A percentile compares a stretch with the other conserved stretches of the same genome.
Evolutionary conservation across 2,888 invertebrate genomes (phyloP).

Genomic region (Lithophane socia): DNA sequence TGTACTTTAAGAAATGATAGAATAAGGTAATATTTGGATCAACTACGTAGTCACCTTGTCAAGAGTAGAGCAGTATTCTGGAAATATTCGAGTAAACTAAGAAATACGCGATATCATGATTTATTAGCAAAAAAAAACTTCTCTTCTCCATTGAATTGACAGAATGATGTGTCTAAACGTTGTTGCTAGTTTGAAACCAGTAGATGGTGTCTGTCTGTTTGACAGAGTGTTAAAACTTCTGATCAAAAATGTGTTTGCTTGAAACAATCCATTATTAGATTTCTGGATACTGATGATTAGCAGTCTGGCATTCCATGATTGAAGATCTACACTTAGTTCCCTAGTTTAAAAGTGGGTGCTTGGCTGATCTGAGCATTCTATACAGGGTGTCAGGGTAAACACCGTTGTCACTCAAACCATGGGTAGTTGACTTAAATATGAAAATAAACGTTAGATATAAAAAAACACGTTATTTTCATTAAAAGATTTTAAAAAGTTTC

Average conservation of each 20-base stretch:
- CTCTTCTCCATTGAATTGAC: constrained; percentile 14
- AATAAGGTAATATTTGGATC: not conserved
- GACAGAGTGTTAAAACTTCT: constrained; percentile 1
- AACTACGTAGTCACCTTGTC: too few species aligned
- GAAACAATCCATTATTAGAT: not conserved
- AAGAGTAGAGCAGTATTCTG: not conserved
- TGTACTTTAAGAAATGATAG: not conserved
- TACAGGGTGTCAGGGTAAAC: too few species aligned
- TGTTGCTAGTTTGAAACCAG: constrained; percentile 21
- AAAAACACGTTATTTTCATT: too few species aligned
- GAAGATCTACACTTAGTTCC: not conserved
- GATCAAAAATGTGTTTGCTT: constrained; percentile 11
- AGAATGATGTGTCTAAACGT: constrained; percentile 15
- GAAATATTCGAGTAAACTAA: not conserved
- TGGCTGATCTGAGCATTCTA: not conserved
- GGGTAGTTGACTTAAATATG: too few species aligned
- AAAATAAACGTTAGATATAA: too few species aligned
- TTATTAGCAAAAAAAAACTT: not conserved
- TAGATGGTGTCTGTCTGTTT: constrained; percentile 23
- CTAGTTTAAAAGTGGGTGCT: not conserved
- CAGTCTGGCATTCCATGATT: not conserved
- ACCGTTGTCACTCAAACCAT: too few species aligned
- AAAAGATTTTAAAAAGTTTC: too few species aligned
- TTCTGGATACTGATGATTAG: constrained; percentile 1
- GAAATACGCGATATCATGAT: constrained; percentile 2